Base-by-base conservation (phyloP, 2,113 vertebrate species). In the Tetraodon nigroviridis region DNA sequence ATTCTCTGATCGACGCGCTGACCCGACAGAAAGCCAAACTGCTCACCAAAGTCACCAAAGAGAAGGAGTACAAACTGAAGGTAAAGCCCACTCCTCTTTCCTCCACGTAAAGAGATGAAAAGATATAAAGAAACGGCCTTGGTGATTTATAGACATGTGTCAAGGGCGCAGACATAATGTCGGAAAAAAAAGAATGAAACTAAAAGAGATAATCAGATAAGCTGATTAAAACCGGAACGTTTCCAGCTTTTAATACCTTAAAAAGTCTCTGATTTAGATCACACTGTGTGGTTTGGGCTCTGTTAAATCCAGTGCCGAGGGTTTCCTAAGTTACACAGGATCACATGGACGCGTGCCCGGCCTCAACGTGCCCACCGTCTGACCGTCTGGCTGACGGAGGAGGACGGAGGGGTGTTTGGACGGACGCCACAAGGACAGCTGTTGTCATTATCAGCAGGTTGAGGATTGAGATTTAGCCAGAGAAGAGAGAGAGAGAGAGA, bases 41-140 rank as follows among this genome's bases (percentile, higher is more conserved):
- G 67, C 95, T 99, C 84, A 98, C 96, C 61, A 98, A 98, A 87
- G 93, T 98, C 85, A 95, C 94, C 56, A 98, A 98, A 85, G 97
- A 99, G 86, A 92, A 94, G 37, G 95, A 98, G 62, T 94, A 95
- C 88, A 99, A 99, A 51, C 81, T 96, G 53, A 98, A 99, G 94
- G 97, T 98, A 64, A 79, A 89, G 1, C 6, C 21, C 17, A 3
- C 2, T 19, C 12, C 41, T 1, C 11, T 3, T 7, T 37, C 32
- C 32, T 27, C 24, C 24, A 27, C n/a, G n/a, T n/a, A n/a, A n/a
- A n/a, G n/a, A n/a, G n/a, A n/a, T n/a, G n/a, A n/a, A n/a, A 6
- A 4, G 24, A 27, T 27, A 27, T 3, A 3, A 27, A 27, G 24
- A 27, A 27, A 27, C 7, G 5, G 22, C 5, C 22, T 24, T 27